Conservation (phyloP, 2,797 vertebrate genomes). For the Hafferia zeledoni region DNA sequence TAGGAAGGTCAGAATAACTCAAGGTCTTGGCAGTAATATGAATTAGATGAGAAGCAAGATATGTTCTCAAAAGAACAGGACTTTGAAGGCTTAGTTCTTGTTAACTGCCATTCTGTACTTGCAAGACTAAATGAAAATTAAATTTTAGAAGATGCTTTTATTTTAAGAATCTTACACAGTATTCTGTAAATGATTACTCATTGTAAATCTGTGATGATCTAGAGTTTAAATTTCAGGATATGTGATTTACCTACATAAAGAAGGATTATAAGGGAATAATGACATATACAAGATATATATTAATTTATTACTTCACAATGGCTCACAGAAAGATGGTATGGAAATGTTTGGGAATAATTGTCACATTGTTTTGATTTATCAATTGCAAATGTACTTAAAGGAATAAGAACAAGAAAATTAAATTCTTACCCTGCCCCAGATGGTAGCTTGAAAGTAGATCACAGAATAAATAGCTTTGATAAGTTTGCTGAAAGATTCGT, state of each 20-base stretch:
- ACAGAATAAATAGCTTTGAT: conserved; percentile 60
- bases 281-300: not conserved
- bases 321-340: not conserved
- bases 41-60: not conserved
- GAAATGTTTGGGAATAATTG: not conserved
- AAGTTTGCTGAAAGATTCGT: conserved; percentile 60
- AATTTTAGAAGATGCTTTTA: not conserved
- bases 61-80: not conserved
- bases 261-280: not conserved
- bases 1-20: not conserved
- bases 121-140: not conserved
- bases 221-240: not conserved
- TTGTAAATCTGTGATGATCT: not conserved
- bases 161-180: not conserved
- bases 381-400: not conserved
- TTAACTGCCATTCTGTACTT: not conserved
- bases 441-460: conserved; percentile 59
- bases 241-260: not conserved
- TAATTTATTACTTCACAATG: not conserved
- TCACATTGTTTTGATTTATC: not conserved
- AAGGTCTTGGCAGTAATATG: not conserved
- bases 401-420: not conserved
- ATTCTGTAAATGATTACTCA: not conserved
- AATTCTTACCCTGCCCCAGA: conserved; percentile 65
- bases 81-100: not conserved